phyloP scores from a whole-genome alignment of 2,113 vertebrate genomes.

The Halcyon malimbica region DNA sequence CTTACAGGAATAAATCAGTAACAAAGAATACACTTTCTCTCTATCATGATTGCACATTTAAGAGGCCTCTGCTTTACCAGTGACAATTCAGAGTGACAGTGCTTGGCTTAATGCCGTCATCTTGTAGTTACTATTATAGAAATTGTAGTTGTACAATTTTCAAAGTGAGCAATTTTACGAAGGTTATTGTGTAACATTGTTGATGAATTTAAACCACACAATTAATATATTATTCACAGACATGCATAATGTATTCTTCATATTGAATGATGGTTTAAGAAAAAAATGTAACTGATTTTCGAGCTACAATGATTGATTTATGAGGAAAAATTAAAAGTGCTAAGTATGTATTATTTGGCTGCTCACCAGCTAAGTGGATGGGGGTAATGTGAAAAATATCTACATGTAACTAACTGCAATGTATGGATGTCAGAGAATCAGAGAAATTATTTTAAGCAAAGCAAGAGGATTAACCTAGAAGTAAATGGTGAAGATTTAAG shows the following conservation, averaged over 20 bases:
- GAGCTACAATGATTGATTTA: slow-evolving; percentile 27
- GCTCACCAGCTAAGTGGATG: slow-evolving; percentile 9
- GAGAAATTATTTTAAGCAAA: slow-evolving; percentile 1
- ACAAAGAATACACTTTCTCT: neutral
- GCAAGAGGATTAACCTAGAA: neutral
- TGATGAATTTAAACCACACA: slow-evolving; percentile 29
- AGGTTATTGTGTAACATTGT: slow-evolving; percentile 23
- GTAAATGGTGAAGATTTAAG: slow-evolving; percentile 26
- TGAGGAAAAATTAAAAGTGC: slow-evolving; percentile 21
- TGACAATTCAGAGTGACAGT: neutral
- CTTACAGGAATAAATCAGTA: neutral
- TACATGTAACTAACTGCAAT: neutral
- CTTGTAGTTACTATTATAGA: neutral
- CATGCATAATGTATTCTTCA: neutral
- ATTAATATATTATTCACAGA: slow-evolving; percentile 20
- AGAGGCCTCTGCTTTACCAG: neutral
- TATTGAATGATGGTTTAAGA: slow-evolving; percentile 1
- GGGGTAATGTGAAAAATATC: neutral
- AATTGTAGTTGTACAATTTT: neutral
- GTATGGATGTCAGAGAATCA: slow-evolving; percentile 2
- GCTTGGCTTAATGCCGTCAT: neutral
- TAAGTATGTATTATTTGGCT: slow-evolving; percentile 23
- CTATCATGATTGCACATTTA: neutral
- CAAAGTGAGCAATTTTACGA: slow-evolving; percentile 16
- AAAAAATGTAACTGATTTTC: slow-evolving; percentile 24